These are phyloP conservation scores for Perithous albicinctus DNA, from an alignment of 2,888 invertebrate species.

Conservation along the genomic window DNA sequence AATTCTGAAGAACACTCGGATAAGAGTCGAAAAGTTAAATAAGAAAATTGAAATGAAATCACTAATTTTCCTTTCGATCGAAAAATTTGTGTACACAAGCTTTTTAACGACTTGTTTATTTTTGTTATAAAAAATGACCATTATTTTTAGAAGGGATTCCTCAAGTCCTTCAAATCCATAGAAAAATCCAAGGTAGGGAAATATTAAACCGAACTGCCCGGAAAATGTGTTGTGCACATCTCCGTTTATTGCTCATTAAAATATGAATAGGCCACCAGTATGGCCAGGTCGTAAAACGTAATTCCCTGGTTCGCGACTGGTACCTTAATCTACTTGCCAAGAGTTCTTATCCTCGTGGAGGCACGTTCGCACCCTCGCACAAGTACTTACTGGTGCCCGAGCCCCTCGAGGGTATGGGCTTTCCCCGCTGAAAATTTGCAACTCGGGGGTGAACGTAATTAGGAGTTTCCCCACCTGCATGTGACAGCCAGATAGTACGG, in stretches of 20 bases:
- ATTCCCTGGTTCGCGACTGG: conserved; percentile 30
- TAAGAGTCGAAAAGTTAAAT: too few relatives aligned
- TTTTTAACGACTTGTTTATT: too few relatives aligned
- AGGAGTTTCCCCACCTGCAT: conserved; percentile 48
- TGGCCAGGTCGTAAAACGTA: conserved; percentile 21
- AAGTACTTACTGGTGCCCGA: conserved; percentile 47
- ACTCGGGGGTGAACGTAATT: too few relatives aligned
- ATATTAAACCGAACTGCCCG: too few relatives aligned
- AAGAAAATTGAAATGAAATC: too few relatives aligned
- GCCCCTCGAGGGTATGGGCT: conserved; percentile 30
- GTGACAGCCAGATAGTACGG: conserved; percentile 65
- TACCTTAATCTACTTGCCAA: conserved; percentile 49
- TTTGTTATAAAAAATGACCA: too few relatives aligned
- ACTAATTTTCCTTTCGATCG: too few relatives aligned
- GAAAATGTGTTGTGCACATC: conserved; percentile 27
- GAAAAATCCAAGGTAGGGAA: too few relatives aligned
- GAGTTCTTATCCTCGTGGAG: conserved; percentile 23
- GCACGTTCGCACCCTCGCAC: conserved; percentile 27
- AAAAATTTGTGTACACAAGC: too few relatives aligned
- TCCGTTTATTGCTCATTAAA: conserved; percentile 40
- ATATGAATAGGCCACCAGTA: conserved; percentile 1
- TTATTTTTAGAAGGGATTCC: too few relatives aligned
- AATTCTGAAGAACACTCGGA: too few relatives aligned
- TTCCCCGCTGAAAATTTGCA: conserved; percentile 43
- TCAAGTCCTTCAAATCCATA: too few relatives aligned